phyloP scores from a whole-genome alignment of 2,113 vertebrate genomes.

The Coturnix japonica region DNA sequence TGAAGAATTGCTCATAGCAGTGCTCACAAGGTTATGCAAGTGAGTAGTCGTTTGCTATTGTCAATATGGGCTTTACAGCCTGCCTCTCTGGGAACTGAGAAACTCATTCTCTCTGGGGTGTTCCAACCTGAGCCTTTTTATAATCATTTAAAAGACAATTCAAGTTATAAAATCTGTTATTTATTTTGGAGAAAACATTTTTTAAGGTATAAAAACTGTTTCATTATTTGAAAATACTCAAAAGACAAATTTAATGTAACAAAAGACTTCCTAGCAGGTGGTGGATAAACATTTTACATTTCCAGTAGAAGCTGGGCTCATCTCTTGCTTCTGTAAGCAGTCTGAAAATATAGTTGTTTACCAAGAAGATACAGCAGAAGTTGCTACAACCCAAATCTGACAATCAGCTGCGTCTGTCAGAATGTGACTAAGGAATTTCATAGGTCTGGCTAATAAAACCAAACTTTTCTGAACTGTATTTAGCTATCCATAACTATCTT shows the following conservation, averaged over 20 bases:
- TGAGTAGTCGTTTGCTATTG: slow-evolving; percentile 2
- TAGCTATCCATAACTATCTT: neutral
- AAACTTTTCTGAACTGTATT: neutral
- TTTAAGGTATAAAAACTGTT: slow-evolving; percentile 54
- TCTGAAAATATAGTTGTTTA: slow-evolving; percentile 55
- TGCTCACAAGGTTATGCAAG: neutral
- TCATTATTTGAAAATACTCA: slow-evolving; percentile 63
- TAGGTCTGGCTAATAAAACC: slow-evolving; percentile 20
- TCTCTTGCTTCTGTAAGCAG: slow-evolving; percentile 48
- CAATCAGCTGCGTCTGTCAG: slow-evolving; percentile 30
- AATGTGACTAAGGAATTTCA: neutral
- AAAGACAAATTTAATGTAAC: slow-evolving; percentile 60
- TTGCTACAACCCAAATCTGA: slow-evolving; percentile 31
- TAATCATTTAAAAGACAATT: slow-evolving; percentile 60
- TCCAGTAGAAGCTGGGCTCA: neutral
- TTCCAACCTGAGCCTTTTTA: slow-evolving; percentile 29
- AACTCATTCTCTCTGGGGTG: slow-evolving; percentile 32
- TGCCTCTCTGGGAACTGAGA: neutral
- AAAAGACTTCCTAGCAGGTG: slow-evolving; percentile 67
- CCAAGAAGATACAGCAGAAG: slow-evolving; percentile 22
- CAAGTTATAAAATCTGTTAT: slow-evolving; percentile 60
- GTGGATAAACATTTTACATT: slow-evolving; percentile 65
- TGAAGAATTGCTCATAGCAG: neutral
- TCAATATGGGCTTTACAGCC: neutral
- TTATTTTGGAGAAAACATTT: slow-evolving; percentile 59